A percentile compares a stretch with the other conserved stretches of the same genome.
phyloP scores from a whole-genome alignment of 2,888 invertebrate genomes.

The Rhaphigaster nebulosa region DNA sequence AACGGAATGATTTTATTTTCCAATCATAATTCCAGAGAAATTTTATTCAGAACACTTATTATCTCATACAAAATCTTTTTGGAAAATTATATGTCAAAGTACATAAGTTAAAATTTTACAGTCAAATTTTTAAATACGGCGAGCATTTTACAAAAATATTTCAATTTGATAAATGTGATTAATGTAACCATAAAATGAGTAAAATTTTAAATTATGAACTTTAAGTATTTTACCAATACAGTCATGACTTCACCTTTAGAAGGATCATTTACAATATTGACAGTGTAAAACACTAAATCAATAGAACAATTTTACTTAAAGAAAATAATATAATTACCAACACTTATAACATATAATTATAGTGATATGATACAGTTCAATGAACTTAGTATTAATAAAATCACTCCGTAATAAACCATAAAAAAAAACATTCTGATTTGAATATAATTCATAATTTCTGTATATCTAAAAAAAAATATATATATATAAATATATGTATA shows the following conservation, averaged over 20 bases:
- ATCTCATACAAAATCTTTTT: background rate
- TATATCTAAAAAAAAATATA: background rate
- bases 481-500: constrained; percentile 6
- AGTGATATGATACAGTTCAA: constrained; percentile 10
- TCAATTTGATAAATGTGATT: background rate
- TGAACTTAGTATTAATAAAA: constrained; percentile 49
- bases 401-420: constrained; percentile 51
- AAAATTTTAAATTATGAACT: constrained; percentile 35
- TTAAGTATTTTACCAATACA: background rate
- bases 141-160: background rate
- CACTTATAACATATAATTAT: constrained; percentile 29
- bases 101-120: constrained; percentile 36
- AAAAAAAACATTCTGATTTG: constrained; percentile 19
- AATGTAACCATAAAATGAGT: constrained; percentile 1
- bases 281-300: background rate
- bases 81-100: background rate
- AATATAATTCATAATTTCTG: constrained; percentile 39
- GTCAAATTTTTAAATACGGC: background rate
- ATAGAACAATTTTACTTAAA: constrained; percentile 18
- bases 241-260: background rate
- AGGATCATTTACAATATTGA: background rate
- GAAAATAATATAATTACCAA: constrained; percentile 8
- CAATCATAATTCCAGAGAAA: constrained; percentile 1
- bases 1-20: constrained; percentile 56
- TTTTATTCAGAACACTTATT: constrained; percentile 6